These are phyloP conservation scores for Hipposideros armiger DNA, from an alignment of 2,113 vertebrate genomes.

Conservation along the genomic window DNA sequence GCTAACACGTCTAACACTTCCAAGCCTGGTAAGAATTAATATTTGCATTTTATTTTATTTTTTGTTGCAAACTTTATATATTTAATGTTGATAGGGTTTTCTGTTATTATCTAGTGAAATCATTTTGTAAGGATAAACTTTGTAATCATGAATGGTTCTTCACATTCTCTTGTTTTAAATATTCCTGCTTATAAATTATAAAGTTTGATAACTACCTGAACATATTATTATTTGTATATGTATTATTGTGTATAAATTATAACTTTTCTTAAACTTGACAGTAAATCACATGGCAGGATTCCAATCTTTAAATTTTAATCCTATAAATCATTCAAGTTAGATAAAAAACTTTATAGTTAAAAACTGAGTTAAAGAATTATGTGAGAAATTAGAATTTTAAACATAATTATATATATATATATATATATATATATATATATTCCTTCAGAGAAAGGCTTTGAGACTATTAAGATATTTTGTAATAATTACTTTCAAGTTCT, in stretches of 20 bases:
- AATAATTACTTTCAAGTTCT: not conserved
- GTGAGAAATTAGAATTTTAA: slow-evolving; percentile 19
- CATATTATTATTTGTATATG: not conserved
- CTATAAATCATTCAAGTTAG: not conserved
- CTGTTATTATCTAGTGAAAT: not conserved
- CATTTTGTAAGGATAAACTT: not conserved
- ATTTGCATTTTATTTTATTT: slow-evolving; percentile 2
- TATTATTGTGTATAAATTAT: not conserved
- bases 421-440: not conserved
- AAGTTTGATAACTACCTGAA: not conserved
- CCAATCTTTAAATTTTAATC: not conserved
- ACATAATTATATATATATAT: not conserved
- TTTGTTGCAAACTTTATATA: not conserved
- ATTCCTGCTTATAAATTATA: not conserved
- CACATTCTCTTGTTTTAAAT: not conserved
- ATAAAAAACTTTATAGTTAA: not conserved
- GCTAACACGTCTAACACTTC: rapidly evolving
- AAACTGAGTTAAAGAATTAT: not conserved
- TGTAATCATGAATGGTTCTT: not conserved
- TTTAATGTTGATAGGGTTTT: slow-evolving; percentile 1
- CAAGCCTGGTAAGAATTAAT: slow-evolving; percentile 79
- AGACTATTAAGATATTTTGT: not conserved
- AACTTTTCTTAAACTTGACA: not conserved
- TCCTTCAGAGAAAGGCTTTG: not conserved
- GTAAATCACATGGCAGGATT: not conserved